Conservation (phyloP, 2,888 invertebrate genomes). For the Epinotia bilunana region DNA sequence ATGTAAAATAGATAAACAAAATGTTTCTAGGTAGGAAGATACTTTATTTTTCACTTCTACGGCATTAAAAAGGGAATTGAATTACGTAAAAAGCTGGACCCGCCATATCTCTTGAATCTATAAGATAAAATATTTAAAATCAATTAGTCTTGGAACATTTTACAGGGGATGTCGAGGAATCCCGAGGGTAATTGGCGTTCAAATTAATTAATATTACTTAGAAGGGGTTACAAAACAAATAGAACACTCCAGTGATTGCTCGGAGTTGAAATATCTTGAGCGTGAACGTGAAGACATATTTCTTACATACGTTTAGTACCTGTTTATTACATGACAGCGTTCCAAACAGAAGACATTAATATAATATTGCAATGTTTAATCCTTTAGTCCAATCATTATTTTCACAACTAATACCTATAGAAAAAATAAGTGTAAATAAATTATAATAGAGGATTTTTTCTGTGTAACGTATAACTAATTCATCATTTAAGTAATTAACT, state of each 20-base stretch:
- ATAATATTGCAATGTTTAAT: no score
- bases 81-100: conserved; percentile 12
- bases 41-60: background rate
- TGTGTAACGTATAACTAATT: no score
- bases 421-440: no score
- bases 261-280: conserved; percentile 2
- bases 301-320: no score
- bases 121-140: conserved; percentile 32
- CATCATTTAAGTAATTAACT: no score
- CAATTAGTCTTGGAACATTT: conserved; percentile 30
- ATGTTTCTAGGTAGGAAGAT: background rate
- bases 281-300: background rate
- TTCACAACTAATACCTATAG: no score
- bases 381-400: no score
- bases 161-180: conserved; percentile 13
- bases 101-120: conserved; percentile 4
- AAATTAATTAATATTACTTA: conserved; percentile 40
- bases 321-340: no score
- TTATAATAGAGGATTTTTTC: no score
- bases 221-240: conserved; percentile 20
- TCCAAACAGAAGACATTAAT: no score
- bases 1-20: background rate
- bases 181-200: conserved; percentile 32
- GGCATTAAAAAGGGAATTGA: background rate
- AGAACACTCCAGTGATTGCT: conserved; percentile 17